Evolutionary conservation across 2,888 invertebrate genomes (phyloP).

Genomic region (Dynastes maya): DNA sequence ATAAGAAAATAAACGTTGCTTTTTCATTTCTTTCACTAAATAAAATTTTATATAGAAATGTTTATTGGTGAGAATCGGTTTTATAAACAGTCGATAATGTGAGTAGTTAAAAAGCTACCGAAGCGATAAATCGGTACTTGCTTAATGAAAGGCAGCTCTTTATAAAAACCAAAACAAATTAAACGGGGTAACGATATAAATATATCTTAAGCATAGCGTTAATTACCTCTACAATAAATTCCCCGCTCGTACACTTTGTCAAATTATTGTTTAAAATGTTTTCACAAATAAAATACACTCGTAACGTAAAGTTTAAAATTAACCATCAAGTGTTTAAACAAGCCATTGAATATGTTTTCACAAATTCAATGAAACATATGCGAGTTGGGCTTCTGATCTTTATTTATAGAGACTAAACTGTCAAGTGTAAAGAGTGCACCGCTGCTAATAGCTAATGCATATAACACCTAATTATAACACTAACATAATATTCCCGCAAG

Average conservation of each 20-base stretch:
- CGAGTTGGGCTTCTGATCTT: conserved; percentile 60
- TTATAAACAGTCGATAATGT: conserved; percentile 18
- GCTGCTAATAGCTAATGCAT: conserved; percentile 66
- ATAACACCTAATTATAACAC: conserved; percentile 66
- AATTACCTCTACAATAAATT: conserved; percentile 24
- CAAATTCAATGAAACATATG: conserved; percentile 65
- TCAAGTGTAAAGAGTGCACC: conserved; percentile 62
- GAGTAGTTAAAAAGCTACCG: conserved; percentile 16
- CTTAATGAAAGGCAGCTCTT: conserved; percentile 15
- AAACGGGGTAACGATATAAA: conserved; percentile 3
- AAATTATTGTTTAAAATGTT: conserved; percentile 28
- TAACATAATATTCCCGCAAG: conserved; percentile 61
- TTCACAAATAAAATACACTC: conserved; percentile 14
- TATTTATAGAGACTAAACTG: conserved; percentile 65
- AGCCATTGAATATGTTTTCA: conserved; percentile 58
- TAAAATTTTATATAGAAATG: neutral
- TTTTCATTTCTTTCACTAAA: conserved; percentile 17
- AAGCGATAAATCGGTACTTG: conserved; percentile 10
- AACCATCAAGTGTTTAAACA: conserved; percentile 37
- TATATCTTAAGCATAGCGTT: neutral
- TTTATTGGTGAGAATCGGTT: conserved; percentile 2
- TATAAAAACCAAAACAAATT: conserved; percentile 29
- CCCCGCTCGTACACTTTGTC: conserved; percentile 4
- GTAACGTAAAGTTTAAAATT: conserved; percentile 48
- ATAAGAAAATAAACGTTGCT: conserved; percentile 3